phyloP scores from a whole-genome alignment of 2,888 invertebrate species.

The Eutolmus rufibarbis region DNA sequence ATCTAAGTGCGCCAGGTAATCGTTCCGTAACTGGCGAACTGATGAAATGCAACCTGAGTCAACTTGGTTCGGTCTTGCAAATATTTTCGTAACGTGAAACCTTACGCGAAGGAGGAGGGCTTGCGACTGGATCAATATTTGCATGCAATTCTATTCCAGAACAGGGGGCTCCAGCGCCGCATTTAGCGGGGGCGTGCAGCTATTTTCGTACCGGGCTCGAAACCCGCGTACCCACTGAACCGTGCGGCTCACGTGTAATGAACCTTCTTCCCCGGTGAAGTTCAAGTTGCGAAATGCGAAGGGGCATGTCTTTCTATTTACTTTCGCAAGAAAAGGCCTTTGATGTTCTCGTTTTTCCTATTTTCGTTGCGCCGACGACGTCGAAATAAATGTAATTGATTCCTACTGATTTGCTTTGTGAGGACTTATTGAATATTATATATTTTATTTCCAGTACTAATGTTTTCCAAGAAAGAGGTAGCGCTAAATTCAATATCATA shows the following conservation, averaged over 20 bases:
- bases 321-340: background rate
- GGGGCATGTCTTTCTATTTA: background rate
- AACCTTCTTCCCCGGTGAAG: background rate
- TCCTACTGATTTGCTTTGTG: background rate
- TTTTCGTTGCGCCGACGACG: background rate
- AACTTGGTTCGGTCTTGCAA: background rate
- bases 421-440: background rate
- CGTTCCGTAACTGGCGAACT: background rate
- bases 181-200: background rate
- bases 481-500: no score
- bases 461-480: no score
- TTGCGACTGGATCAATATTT: background rate
- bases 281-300: background rate
- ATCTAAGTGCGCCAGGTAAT: background rate
- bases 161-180: background rate
- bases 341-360: background rate
- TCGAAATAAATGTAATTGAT: background rate
- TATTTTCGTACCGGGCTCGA: background rate
- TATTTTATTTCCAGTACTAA: no score
- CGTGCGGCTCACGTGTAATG: background rate
- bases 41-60: background rate
- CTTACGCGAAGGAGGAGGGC: background rate
- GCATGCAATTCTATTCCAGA: background rate
- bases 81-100: constrained; percentile 9
- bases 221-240: background rate